phyloP scores from a whole-genome alignment of 2,113 vertebrate genomes.

The Oreochromis niloticus region DNA sequence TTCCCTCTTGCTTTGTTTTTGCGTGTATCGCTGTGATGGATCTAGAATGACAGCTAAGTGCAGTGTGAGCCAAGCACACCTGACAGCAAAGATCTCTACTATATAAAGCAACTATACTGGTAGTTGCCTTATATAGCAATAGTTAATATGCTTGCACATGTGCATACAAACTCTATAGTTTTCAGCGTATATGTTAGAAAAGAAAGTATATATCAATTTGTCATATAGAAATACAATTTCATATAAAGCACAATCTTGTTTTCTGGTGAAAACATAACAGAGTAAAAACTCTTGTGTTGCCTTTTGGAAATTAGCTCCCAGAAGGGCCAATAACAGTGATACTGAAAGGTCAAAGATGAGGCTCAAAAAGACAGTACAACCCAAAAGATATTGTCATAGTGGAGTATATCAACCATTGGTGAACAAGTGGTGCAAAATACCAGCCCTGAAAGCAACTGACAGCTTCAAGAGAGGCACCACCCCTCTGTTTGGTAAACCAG shows the following conservation, averaged over 20 bases:
- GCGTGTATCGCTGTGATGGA: neutral
- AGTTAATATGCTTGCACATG: neutral
- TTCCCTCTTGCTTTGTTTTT: neutral
- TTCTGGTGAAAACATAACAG: neutral
- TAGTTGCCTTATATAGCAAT: neutral
- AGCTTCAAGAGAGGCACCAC: neutral
- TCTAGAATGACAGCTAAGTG: constrained; percentile 15
- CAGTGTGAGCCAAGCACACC: neutral
- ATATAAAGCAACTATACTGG: neutral
- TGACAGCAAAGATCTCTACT: constrained; percentile 19
- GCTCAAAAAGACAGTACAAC: neutral
- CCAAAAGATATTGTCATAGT: neutral
- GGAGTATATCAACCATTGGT: neutral
- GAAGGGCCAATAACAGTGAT: neutral
- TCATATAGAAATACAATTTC: neutral
- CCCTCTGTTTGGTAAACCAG: neutral
- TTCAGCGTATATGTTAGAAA: neutral
- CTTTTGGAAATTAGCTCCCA: neutral
- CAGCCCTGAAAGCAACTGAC: neutral
- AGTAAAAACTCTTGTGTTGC: neutral
- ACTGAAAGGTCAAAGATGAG: neutral
- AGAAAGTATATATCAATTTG: neutral
- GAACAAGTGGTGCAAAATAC: neutral
- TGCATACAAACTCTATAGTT: neutral
- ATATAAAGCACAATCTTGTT: neutral